Evolutionary conservation across 2,113 vertebrate species (phyloP).

Genomic region (Corydoras maculifer): DNA sequence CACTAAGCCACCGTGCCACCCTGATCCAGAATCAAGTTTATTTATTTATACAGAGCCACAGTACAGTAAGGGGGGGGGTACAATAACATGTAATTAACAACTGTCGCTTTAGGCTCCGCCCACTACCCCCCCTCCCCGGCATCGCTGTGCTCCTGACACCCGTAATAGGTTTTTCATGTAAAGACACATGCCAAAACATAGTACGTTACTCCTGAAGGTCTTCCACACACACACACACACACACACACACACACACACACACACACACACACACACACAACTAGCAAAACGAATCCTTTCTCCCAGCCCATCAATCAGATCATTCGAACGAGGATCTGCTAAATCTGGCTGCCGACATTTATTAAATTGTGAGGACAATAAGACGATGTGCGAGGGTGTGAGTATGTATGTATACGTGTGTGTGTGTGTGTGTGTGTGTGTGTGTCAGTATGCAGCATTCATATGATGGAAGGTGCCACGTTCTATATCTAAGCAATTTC

Average conservation of each 20-base stretch:
- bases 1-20: too few species aligned
- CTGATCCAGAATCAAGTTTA: too few species aligned
- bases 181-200: neutral
- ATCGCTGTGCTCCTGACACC: too few species aligned
- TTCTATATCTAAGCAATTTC: slow-evolving; percentile 30
- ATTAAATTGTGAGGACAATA: slow-evolving; percentile 33
- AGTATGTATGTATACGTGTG: neutral
- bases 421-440: neutral
- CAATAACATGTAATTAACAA: too few species aligned
- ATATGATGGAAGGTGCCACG: slow-evolving; percentile 2
- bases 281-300: neutral
- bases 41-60: too few species aligned
- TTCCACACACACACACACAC: slow-evolving; percentile 1
- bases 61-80: too few species aligned
- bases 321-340: slow-evolving; percentile 15
- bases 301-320: slow-evolving; percentile 21
- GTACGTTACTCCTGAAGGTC: neutral
- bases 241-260: neutral
- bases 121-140: too few species aligned
- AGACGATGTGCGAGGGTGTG: neutral
- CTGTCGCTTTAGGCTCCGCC: too few species aligned
- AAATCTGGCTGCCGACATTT: slow-evolving; percentile 31
- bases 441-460: slow-evolving; percentile 4
- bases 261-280: too few species aligned
- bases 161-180: neutral